These are phyloP conservation scores for Anarrhichthys ocellatus DNA, from an alignment of 2,113 vertebrate genomes.

Conservation along the genomic window DNA sequence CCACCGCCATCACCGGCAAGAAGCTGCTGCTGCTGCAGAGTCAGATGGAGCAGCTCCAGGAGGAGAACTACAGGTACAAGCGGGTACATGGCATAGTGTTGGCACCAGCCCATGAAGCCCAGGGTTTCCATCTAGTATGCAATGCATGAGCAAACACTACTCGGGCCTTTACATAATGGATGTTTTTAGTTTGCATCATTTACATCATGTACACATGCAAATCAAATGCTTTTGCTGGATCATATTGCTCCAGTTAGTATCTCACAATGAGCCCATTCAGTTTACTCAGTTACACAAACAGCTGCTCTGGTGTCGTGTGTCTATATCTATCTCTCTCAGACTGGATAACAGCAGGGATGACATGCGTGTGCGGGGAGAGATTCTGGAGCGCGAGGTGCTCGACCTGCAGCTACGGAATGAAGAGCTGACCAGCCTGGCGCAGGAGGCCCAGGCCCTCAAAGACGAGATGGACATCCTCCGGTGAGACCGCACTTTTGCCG, in stretches of 20 bases:
- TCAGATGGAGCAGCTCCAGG: slow-evolving; percentile 93
- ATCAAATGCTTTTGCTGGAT: background rate
- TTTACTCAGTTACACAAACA: slow-evolving; percentile 3
- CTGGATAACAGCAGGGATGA: slow-evolving; percentile 90
- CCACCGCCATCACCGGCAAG: slow-evolving; percentile 86
- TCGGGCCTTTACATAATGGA: background rate
- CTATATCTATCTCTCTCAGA: slow-evolving; percentile 66
- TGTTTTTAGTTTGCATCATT: background rate
- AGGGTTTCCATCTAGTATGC: background rate
- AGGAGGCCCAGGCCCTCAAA: slow-evolving; percentile 90
- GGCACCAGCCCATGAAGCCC: too few relatives aligned
- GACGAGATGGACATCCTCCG: slow-evolving; percentile 95
- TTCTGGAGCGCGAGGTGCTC: slow-evolving; percentile 83
- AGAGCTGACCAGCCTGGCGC: slow-evolving; percentile 89
- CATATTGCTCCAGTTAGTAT: background rate
- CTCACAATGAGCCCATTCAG: slow-evolving; percentile 1
- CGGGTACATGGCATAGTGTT: too few relatives aligned
- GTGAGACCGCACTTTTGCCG: slow-evolving; percentile 70
- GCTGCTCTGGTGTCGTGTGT: background rate
- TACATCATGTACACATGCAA: background rate
- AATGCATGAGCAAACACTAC: background rate
- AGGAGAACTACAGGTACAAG: slow-evolving; percentile 92
- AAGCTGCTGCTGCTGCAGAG: slow-evolving; percentile 91
- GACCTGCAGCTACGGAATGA: slow-evolving; percentile 89
- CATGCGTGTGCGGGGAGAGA: slow-evolving; percentile 76